phyloP scores from a whole-genome alignment of 2,888 invertebrate species.

The Dynastes hyllus region DNA sequence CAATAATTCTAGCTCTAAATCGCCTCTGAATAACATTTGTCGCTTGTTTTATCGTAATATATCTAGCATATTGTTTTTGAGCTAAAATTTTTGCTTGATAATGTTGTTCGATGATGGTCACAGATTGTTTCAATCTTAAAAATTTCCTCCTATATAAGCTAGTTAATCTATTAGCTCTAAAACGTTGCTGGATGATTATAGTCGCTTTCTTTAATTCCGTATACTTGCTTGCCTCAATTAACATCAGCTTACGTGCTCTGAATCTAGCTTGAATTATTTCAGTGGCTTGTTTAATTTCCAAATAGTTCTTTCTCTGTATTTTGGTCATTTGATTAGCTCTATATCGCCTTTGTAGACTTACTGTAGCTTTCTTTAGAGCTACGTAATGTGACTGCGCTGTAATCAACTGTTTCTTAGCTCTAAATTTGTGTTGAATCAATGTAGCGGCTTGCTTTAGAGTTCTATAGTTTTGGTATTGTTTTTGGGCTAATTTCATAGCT shows the following conservation, averaged over 20 bases:
- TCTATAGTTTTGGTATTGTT: constrained; percentile 64
- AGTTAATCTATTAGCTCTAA: constrained; percentile 28
- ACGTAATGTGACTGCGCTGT: constrained; percentile 61
- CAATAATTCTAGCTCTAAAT: constrained; percentile 56
- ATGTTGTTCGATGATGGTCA: constrained; percentile 70
- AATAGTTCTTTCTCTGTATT: constrained; percentile 15
- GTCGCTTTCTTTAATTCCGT: constrained; percentile 56
- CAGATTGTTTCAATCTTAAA: constrained; percentile 50
- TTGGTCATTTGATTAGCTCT: constrained; percentile 61
- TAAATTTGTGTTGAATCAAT: constrained; percentile 59
- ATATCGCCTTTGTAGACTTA: constrained; percentile 66
- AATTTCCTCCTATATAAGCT: background rate
- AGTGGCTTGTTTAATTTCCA: constrained; percentile 54
- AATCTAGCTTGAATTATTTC: constrained; percentile 60
- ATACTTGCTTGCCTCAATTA: constrained; percentile 58
- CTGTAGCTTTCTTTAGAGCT: constrained; percentile 63
- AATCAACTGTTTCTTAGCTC: constrained; percentile 64
- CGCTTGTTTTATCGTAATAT: constrained; percentile 60
- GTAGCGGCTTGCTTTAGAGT: constrained; percentile 63
- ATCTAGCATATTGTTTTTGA: background rate
- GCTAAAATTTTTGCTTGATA: constrained; percentile 60
- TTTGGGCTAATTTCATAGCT: constrained; percentile 64
- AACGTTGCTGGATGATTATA: constrained; percentile 14
- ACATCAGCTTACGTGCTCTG: constrained; percentile 62
- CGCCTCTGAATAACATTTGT: constrained; percentile 48